A percentile compares a stretch with the other conserved stretches of the same genome.
Conservation (phyloP, 2,888 invertebrate genomes). For the Patella pellucida region DNA sequence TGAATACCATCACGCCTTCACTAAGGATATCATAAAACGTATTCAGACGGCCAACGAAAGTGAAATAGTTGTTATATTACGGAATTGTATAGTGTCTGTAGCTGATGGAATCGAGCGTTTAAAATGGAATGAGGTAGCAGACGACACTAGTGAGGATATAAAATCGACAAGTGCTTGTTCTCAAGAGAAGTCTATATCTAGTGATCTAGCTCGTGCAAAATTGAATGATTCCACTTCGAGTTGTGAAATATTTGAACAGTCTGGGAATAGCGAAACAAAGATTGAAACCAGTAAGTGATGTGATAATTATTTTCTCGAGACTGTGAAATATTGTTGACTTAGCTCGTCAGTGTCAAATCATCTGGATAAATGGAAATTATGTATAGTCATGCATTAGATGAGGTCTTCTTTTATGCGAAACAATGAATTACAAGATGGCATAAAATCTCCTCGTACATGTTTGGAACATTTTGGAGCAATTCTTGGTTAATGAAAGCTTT, state of each 20-base stretch:
- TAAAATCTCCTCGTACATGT: too few relatives aligned
- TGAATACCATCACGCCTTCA: slow-evolving; percentile 24
- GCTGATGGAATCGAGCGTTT: slow-evolving; percentile 46
- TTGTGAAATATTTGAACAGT: background rate
- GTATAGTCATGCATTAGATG: too few relatives aligned
- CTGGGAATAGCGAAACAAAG: background rate
- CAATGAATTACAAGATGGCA: too few relatives aligned
- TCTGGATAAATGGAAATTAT: too few relatives aligned
- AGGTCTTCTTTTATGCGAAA: too few relatives aligned
- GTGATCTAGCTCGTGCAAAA: background rate
- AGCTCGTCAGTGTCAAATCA: too few relatives aligned
- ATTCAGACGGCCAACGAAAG: slow-evolving; percentile 22
- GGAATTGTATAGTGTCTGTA: slow-evolving; percentile 38
- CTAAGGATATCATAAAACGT: slow-evolving; percentile 24
- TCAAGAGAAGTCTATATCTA: slow-evolving; percentile 6
- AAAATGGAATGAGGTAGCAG: slow-evolving; percentile 44
- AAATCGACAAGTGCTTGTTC: background rate
- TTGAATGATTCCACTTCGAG: slow-evolving; percentile 2
- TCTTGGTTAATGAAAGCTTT: too few relatives aligned
- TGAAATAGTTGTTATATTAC: slow-evolving; percentile 39
- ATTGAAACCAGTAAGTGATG: background rate
- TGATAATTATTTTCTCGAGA: too few relatives aligned
- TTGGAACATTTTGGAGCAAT: too few relatives aligned
- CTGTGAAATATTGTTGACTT: too few relatives aligned
- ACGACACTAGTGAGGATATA: background rate